A percentile compares a stretch with the other conserved stretches of the same genome.
These are phyloP conservation scores for Neogale vison DNA, from an alignment of 2,113 vertebrate species.

Conservation along the genomic window DNA sequence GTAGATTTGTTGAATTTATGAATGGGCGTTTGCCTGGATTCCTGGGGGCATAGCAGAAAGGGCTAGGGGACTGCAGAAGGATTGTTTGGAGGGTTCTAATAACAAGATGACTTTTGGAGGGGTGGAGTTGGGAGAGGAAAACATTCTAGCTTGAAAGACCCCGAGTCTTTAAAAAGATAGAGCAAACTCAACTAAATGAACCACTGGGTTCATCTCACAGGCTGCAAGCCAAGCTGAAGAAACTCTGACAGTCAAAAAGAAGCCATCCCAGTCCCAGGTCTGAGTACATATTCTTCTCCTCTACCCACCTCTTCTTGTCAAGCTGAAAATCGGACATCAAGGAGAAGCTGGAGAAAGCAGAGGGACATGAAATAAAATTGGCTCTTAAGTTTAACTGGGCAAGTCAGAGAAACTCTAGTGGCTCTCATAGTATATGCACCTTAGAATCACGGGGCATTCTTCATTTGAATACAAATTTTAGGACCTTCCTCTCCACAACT, in stretches of 20 bases:
- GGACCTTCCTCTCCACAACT: background rate
- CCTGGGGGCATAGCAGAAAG: background rate
- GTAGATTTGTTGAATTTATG: background rate
- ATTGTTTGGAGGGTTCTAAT: background rate
- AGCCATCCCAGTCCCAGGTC: background rate
- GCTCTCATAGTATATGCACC: background rate
- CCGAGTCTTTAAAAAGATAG: background rate
- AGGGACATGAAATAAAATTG: background rate
- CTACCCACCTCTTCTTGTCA: background rate
- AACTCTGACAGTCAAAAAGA: background rate
- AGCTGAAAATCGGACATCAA: background rate
- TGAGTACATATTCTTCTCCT: background rate
- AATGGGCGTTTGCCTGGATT: background rate
- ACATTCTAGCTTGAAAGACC: background rate
- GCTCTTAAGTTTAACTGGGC: background rate
- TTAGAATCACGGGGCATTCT: background rate
- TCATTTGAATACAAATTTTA: background rate
- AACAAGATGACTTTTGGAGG: background rate
- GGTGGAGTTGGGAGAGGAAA: background rate
- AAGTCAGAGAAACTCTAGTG: background rate
- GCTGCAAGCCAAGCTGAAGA: background rate
- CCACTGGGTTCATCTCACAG: background rate
- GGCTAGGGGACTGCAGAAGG: background rate
- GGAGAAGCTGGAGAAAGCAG: background rate
- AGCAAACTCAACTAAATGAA: background rate